Percentiles rank a stretch among this genome's conserved stretches.
Conservation (phyloP, 2,888 invertebrate species). For the Ornithoptera priamus region DNA sequence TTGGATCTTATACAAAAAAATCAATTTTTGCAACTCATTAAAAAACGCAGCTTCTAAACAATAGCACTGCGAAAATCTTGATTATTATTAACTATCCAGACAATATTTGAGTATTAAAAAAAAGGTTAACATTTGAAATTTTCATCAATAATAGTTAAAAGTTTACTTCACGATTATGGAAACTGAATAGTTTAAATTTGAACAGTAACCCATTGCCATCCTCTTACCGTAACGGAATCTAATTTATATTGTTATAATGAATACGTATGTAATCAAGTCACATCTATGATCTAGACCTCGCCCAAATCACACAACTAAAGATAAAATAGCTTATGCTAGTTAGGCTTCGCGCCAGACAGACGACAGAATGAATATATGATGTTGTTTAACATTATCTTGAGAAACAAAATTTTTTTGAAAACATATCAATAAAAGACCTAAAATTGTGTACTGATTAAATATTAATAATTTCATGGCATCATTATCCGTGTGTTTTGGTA, state of each 20-base stretch:
- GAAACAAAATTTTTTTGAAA: neutral
- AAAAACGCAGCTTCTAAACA: no score
- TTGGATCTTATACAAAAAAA: no score
- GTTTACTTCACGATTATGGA: neutral
- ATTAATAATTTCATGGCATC: no score
- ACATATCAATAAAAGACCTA: neutral
- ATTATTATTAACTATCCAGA: neutral
- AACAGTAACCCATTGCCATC: neutral
- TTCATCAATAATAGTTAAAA: neutral
- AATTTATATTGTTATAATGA: slow-evolving; percentile 12
- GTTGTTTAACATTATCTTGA: neutral
- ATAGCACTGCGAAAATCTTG: neutral
- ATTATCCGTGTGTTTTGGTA: no score
- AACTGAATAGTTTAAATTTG: slow-evolving; percentile 3
- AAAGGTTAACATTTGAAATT: no score
- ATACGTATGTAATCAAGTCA: slow-evolving; percentile 10
- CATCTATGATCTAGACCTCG: slow-evolving; percentile 18
- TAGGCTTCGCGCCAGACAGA: slow-evolving; percentile 4
- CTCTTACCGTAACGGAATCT: slow-evolving; percentile 11
- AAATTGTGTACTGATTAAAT: no score
- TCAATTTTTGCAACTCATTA: no score
- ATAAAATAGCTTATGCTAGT: slow-evolving; percentile 7
- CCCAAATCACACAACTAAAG: slow-evolving; percentile 22
- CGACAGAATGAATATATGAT: slow-evolving; percentile 1
- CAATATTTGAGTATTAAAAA: neutral